phyloP scores from a whole-genome alignment of 1,140 invertebrate species.

The Arion vulgaris region DNA sequence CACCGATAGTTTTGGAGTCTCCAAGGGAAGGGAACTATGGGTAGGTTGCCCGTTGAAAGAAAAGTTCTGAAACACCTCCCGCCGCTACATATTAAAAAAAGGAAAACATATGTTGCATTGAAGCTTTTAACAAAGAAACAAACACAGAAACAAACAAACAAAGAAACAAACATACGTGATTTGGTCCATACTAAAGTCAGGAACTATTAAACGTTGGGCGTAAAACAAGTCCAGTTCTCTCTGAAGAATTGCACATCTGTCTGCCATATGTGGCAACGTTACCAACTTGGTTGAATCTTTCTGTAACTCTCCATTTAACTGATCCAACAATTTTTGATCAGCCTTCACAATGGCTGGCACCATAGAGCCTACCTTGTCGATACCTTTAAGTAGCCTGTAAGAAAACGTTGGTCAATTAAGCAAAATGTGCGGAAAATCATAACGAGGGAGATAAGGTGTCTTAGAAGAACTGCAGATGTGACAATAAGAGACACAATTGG shows the following conservation, averaged over 20 bases:
- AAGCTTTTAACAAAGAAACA: no score
- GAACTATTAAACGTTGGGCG: constrained; percentile 55
- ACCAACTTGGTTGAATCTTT: neutral
- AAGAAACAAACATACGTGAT: constrained; percentile 43
- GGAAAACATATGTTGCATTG: no score
- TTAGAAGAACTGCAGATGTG: no score
- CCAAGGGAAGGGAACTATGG: no score
- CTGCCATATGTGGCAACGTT: neutral
- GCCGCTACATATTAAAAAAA: no score
- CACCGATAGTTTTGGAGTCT: no score
- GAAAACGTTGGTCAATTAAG: neutral
- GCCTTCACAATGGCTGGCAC: constrained; percentile 13
- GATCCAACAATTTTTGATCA: neutral
- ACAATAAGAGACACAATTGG: no score
- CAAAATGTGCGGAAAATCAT: no score
- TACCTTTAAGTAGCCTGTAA: constrained; percentile 21
- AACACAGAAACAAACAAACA: no score
- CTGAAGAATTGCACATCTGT: neutral
- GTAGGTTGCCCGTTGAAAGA: no score
- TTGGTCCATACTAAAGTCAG: constrained; percentile 53
- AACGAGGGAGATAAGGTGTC: no score
- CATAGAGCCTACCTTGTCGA: neutral
- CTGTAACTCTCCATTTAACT: neutral
- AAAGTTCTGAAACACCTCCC: no score
- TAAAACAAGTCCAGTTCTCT: constrained; percentile 61